Evolutionary conservation across 2,113 vertebrate species (phyloP).

Genomic region (Antechinus stuartii): DNA sequence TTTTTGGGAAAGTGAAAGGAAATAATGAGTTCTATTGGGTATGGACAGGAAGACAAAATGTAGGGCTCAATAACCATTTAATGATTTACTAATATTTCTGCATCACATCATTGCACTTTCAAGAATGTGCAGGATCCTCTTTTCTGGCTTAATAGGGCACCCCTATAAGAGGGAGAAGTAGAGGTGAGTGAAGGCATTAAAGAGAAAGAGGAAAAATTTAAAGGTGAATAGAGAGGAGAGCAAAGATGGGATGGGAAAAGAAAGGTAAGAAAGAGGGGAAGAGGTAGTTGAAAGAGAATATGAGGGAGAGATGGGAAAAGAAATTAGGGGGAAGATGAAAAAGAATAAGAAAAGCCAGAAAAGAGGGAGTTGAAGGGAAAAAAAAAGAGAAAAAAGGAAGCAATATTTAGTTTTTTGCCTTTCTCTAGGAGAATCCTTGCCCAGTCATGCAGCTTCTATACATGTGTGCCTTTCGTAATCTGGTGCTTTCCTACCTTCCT

Average conservation of each 20-base stretch:
- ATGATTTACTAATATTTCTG: no score
- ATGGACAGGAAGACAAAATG: no score
- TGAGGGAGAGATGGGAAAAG: not conserved
- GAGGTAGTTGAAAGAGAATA: not conserved
- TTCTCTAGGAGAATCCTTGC: no score
- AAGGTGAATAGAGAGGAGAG: not conserved
- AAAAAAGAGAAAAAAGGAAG: not conserved
- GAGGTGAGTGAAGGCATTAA: not conserved
- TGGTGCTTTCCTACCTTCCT: not conserved
- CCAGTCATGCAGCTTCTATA: not conserved
- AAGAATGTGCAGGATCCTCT: no score
- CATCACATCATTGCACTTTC: no score
- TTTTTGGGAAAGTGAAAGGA: no score
- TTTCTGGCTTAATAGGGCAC: no score
- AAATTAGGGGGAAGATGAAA: not conserved
- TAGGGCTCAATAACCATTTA: no score
- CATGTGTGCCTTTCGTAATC: not conserved
- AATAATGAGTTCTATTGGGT: no score
- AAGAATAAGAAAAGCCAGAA: not conserved
- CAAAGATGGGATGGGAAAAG: not conserved
- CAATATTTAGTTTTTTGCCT: not conserved
- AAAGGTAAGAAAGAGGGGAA: not conserved
- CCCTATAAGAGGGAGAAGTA: no score
- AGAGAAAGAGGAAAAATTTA: not conserved
- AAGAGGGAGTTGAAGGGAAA: not conserved